Percentiles rank a stretch among this genome's conserved stretches.
Conservation (phyloP, 2,888 invertebrate species). For the Ariolimax columbianus region DNA sequence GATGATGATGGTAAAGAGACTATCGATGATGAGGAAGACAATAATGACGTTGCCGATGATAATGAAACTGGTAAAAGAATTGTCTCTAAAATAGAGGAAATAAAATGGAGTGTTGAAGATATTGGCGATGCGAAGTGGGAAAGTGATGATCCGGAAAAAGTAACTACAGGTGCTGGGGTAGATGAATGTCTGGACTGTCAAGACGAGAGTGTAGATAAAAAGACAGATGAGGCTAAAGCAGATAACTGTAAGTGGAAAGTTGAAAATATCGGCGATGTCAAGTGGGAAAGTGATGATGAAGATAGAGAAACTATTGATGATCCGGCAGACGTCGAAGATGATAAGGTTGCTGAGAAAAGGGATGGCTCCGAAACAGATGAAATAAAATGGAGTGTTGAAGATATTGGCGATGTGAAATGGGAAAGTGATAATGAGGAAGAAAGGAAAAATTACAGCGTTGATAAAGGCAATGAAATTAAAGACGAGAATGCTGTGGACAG, state of each 20-base stretch:
- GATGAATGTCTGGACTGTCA: neutral
- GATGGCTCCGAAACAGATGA: neutral
- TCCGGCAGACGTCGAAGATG: neutral
- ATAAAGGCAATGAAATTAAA: neutral
- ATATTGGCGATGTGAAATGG: neutral
- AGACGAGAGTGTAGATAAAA: neutral
- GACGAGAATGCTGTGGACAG: neutral
- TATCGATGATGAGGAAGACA: neutral
- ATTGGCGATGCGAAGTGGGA: neutral
- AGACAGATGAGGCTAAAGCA: neutral
- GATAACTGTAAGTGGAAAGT: neutral
- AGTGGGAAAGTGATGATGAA: constrained; percentile 11
- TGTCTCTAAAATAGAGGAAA: neutral
- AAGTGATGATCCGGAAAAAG: neutral
- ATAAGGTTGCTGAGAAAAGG: neutral
- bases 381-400: neutral
- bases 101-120: neutral
- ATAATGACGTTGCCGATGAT: neutral
- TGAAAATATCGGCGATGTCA: neutral
- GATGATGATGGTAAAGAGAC: no score
- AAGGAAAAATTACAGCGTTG: neutral
- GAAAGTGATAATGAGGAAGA: neutral
- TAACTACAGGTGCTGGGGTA: neutral
- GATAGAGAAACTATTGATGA: neutral
- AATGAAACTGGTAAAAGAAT: neutral